Conservation (phyloP, 2,797 vertebrate species). For the Poecilia gillii region DNA sequence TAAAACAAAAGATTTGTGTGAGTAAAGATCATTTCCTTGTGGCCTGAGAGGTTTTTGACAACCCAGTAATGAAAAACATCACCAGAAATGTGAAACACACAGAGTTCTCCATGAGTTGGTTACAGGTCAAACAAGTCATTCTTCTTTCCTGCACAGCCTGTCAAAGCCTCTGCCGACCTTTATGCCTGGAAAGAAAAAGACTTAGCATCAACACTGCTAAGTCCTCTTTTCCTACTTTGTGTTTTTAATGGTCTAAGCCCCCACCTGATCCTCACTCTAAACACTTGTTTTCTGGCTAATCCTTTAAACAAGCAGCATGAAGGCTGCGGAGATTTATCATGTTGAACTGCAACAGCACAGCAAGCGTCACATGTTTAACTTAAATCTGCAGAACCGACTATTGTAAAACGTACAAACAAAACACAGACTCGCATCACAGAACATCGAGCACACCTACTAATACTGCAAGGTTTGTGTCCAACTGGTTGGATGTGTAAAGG, state of each 20-base stretch:
- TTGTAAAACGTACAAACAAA: slow-evolving; percentile 80
- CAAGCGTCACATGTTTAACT: not conserved
- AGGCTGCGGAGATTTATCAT: not conserved
- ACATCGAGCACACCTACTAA: not conserved
- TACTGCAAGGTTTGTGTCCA: not conserved
- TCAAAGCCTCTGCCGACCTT: not conserved
- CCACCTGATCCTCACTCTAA: not conserved
- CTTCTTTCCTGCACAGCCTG: slow-evolving; percentile 35
- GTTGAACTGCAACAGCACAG: not conserved
- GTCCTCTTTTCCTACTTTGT: not conserved
- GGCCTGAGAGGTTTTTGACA: slow-evolving; percentile 18
- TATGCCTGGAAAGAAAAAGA: slow-evolving; percentile 8
- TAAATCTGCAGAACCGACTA: slow-evolving; percentile 80
- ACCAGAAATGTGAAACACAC: slow-evolving; percentile 11
- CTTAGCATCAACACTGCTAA: not conserved
- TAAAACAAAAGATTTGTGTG: slow-evolving; percentile 24
- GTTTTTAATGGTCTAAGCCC: not conserved
- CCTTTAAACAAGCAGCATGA: not conserved
- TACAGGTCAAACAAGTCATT: slow-evolving; percentile 15
- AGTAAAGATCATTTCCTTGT: slow-evolving; percentile 30
- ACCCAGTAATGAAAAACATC: slow-evolving; percentile 11
- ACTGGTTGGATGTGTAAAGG: not conserved
- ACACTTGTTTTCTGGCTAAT: not conserved
- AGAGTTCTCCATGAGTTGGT: not conserved
- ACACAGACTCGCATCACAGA: slow-evolving; percentile 85